These are phyloP conservation scores for Hycleus phaleratus DNA, from an alignment of 1,140 invertebrate species.

Conservation along the genomic window DNA sequence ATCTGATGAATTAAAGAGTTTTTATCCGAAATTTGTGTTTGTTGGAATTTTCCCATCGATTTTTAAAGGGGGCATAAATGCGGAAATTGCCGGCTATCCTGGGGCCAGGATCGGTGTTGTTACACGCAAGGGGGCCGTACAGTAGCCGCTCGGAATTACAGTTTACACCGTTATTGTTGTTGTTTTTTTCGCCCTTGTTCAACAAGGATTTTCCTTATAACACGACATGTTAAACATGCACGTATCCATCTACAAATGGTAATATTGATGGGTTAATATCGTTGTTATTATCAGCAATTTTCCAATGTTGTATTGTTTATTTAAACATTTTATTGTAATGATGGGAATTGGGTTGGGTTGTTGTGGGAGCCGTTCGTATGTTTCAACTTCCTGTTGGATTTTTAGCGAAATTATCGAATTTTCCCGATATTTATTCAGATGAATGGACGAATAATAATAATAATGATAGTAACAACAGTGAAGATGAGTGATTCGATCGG, in stretches of 20 bases:
- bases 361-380: conserved; percentile 1
- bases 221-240: too few relatives aligned
- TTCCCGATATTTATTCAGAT: background rate
- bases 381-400: too few relatives aligned
- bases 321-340: conserved; percentile 9
- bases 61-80: background rate
- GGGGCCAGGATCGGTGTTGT: conserved; percentile 3
- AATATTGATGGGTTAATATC: too few relatives aligned
- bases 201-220: conserved; percentile 8
- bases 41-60: too few relatives aligned
- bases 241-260: too few relatives aligned
- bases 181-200: background rate
- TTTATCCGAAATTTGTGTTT: too few relatives aligned
- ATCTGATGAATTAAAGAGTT: background rate
- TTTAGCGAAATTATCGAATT: too few relatives aligned
- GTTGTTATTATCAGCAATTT: too few relatives aligned
- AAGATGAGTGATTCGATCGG: conserved; percentile 21
- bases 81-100: conserved; percentile 11
- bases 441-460: conserved; percentile 5
- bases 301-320: background rate
- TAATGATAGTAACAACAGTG: background rate
- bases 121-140: conserved; percentile 15
- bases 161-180: conserved; percentile 22
- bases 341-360: conserved; percentile 6
- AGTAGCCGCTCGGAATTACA: conserved; percentile 11